Evolutionary conservation across 2,113 vertebrate species (phyloP).

Genomic region (Alethe castanea): DNA sequence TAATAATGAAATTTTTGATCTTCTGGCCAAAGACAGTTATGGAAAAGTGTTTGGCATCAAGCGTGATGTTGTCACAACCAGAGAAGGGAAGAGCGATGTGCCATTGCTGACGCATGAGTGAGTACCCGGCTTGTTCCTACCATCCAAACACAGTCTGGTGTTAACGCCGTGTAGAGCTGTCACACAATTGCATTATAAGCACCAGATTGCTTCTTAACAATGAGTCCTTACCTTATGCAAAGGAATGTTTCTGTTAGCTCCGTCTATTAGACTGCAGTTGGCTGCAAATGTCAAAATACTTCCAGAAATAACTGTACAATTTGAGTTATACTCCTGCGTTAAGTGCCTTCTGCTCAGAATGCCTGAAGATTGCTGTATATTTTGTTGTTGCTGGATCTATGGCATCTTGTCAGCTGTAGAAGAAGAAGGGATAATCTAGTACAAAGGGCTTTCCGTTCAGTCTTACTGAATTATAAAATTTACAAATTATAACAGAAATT

Average conservation of each 20-base stretch:
- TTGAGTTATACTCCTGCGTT: not conserved
- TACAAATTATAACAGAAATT: not conserved
- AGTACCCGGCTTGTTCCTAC: slow-evolving; percentile 31
- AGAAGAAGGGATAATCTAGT: not conserved
- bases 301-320: not conserved
- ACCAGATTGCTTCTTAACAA: not conserved
- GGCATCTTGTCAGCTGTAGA: not conserved
- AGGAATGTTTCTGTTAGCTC: not conserved
- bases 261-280: not conserved
- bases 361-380: not conserved
- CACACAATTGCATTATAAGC: not conserved
- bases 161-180: not conserved
- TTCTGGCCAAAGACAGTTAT: slow-evolving; percentile 76
- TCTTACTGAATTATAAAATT: not conserved
- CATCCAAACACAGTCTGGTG: not conserved
- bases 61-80: slow-evolving; percentile 74
- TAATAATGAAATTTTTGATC: slow-evolving; percentile 85
- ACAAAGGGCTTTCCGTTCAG: not conserved
- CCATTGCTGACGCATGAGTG: slow-evolving; percentile 70
- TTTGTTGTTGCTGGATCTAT: not conserved
- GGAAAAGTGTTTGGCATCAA: slow-evolving; percentile 44
- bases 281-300: not conserved
- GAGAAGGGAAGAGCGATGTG: slow-evolving; percentile 73
- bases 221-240: not conserved
- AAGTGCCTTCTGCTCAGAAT: not conserved